Base-by-base conservation (phyloP, 2,888 invertebrate genomes). In the Carcina quercana region DNA sequence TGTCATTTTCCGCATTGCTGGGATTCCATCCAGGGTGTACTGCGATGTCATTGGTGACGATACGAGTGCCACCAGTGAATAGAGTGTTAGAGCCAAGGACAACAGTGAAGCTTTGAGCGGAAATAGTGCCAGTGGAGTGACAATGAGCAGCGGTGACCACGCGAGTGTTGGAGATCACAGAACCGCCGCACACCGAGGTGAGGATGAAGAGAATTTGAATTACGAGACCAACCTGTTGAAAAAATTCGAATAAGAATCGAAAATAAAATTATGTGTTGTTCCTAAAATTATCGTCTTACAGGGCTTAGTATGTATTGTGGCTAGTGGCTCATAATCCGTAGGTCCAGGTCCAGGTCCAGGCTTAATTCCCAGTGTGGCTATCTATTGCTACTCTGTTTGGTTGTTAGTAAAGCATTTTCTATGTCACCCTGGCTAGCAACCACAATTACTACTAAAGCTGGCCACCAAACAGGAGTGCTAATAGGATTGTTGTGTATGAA, bases 1-100 rank as follows among this genome's bases (percentile, higher is more conserved):
- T 38, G 28, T 72, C 71, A 25, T 68, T 68, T 0, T 30, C 42
- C 32, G 48, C 50, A 0, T 34, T 58, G 1, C 1, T 13, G 1
- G 56, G 54, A 27, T 45, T 50, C 17, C 17, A 17, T 5, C 17
- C 17, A 17, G 17, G 17, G 17, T 17, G 7, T 5, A 17, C 17
- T 5, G 17, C 7, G 17, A 17, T 5, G 7, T 5, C 5, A 7
- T 5, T 5, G 17, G 17, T 17, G 17, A 5, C 7, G 7, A 17
- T 17, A 17, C 17, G 17, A 7, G 17, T 17, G 17, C 17, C 17
- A 17, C 7, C 17, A 7, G 7, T 17, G 7, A 5, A 17, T 5
- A 17, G 17, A 5, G 17, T 5, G 7, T 5, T 17, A 17, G 17
- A 17, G 7, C 17, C 17, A 5, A 17, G 5, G 17, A 17, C 17